phyloP scores from a whole-genome alignment of 2,888 invertebrate species.

The Leptopilina myrica region DNA sequence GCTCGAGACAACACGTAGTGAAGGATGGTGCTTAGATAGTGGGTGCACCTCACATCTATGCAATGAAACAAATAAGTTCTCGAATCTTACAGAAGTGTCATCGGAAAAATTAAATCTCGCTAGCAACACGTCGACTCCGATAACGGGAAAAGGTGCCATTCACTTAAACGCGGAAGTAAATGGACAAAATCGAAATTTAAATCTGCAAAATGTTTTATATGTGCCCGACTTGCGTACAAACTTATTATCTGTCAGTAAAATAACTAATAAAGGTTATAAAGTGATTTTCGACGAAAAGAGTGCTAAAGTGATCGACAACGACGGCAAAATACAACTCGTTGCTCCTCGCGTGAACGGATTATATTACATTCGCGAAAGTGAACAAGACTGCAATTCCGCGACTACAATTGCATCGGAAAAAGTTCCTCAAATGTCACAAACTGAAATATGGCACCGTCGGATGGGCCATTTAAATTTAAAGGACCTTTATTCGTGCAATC shows the following conservation, averaged over 20 bases:
- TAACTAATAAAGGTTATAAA: conserved; percentile 22
- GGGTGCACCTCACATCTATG: too few species aligned
- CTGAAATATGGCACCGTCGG: conserved; percentile 41
- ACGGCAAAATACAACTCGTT: background rate
- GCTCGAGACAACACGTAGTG: too few species aligned
- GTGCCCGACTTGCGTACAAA: too few species aligned
- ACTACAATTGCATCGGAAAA: background rate
- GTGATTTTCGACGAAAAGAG: conserved; percentile 3
- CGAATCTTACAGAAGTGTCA: too few species aligned
- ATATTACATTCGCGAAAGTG: background rate
- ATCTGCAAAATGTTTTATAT: too few species aligned
- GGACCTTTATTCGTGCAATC: conserved; percentile 7
- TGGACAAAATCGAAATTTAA: too few species aligned
- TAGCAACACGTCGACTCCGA: too few species aligned
- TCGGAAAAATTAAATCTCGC: too few species aligned
- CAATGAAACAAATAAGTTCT: too few species aligned
- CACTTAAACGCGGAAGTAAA: too few species aligned
- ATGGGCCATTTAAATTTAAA: conserved; percentile 42
- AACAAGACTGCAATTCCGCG: background rate
- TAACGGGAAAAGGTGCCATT: too few species aligned
- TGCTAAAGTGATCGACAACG: background rate
- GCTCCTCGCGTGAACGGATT: background rate
- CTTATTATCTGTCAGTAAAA: conserved; percentile 42
- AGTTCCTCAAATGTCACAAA: background rate
- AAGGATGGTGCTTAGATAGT: too few species aligned